These are phyloP conservation scores for Sebastes glaucus DNA, from an alignment of 2,797 vertebrate species.

Conservation along the genomic window DNA sequence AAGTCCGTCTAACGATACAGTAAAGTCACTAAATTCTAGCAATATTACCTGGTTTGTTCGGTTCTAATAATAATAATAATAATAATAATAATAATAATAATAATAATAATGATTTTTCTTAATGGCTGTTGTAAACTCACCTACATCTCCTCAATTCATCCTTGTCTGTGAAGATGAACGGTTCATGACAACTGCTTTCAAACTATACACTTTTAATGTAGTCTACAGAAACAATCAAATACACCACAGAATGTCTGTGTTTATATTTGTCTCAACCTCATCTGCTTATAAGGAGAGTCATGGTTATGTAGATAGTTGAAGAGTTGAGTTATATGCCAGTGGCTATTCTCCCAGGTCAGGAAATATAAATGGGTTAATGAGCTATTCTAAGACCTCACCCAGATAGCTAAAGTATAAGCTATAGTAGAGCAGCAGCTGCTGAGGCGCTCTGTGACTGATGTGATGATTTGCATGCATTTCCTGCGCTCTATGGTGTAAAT, in stretches of 20 bases:
- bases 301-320: conserved; percentile 41
- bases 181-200: not conserved
- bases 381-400: conserved; percentile 79
- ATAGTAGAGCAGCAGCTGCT: conserved; percentile 74
- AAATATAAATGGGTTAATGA: conserved; percentile 78
- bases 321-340: conserved; percentile 53
- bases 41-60: not conserved
- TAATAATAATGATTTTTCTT: not conserved
- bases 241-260: not conserved
- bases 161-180: not conserved
- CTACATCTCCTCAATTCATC: not conserved
- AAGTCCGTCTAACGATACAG: conserved; percentile 54
- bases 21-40: conserved; percentile 37
- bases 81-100: not conserved
- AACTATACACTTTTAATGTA: not conserved
- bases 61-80: not conserved
- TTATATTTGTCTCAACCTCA: conserved; percentile 34
- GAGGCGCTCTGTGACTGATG: conserved; percentile 34
- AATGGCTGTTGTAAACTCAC: not conserved
- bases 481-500: conserved; percentile 16
- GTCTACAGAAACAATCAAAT: not conserved
- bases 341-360: conserved; percentile 68
- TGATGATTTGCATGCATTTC: conserved; percentile 62
- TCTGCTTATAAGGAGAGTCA: conserved; percentile 54
- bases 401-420: conserved; percentile 71